phyloP scores from a whole-genome alignment of 1,140 invertebrate species.

The Musca vetustissima region DNA sequence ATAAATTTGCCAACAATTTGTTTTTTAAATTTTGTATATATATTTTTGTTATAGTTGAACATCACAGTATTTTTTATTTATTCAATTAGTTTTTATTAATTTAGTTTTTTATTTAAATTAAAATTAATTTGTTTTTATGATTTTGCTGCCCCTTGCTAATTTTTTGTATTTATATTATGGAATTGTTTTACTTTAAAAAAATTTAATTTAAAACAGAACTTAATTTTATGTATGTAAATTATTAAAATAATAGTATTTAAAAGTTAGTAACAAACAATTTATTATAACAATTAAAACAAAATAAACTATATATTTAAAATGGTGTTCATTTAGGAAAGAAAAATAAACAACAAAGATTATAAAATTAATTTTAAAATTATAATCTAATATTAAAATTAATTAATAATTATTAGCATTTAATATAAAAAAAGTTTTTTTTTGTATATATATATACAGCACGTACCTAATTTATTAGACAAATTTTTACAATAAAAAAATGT shows the following conservation, averaged over 20 bases:
- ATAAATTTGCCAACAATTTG: not conserved
- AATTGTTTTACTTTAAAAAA: not conserved
- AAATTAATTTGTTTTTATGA: not conserved
- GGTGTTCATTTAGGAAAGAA: not conserved
- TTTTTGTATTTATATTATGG: not conserved
- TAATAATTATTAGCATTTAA: not conserved
- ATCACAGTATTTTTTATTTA: constrained; percentile 18
- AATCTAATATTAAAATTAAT: constrained; percentile 4
- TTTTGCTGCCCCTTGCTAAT: constrained; percentile 14
- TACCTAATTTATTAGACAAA: not conserved
- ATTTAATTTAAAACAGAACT: not conserved
- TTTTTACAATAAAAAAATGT: too few relatives aligned
- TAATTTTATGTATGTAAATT: not conserved
- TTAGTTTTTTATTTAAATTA: not conserved
- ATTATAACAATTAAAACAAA: not conserved
- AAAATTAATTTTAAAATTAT: not conserved
- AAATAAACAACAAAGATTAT: not conserved
- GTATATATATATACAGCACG: too few relatives aligned
- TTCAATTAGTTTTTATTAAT: constrained; percentile 9
- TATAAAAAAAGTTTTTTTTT: not conserved
- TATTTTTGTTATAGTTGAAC: not conserved
- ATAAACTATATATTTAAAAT: not conserved
- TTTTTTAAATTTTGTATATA: constrained; percentile 8
- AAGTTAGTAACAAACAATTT: constrained; percentile 19
- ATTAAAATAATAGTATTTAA: constrained; percentile 5